Conservation (phyloP, 1,140 invertebrate species). For the Zaprionus tsacasi region DNA sequence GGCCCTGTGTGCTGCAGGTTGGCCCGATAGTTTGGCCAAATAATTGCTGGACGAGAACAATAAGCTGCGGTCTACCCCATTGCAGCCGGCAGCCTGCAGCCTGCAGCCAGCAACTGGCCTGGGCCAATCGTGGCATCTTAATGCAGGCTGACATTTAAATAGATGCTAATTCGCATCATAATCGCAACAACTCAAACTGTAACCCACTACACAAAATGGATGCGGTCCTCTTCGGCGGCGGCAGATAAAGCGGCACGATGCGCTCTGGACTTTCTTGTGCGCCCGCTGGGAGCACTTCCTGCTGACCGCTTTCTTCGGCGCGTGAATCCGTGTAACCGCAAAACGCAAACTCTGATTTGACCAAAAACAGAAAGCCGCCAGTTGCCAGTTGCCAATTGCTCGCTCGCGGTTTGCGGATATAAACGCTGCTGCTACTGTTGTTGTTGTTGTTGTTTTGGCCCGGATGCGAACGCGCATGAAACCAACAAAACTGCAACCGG, state of each 20-base stretch:
- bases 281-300: slow-evolving; percentile 56
- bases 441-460: slow-evolving; percentile 48
- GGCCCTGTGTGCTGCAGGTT: slow-evolving; percentile 36
- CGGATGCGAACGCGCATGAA: slow-evolving; percentile 57
- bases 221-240: neutral
- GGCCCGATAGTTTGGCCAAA: slow-evolving; percentile 55
- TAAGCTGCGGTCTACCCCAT: slow-evolving; percentile 35
- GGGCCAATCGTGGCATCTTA: slow-evolving; percentile 77
- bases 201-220: slow-evolving; percentile 63
- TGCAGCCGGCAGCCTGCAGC: neutral
- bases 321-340: slow-evolving; percentile 81
- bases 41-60: slow-evolving; percentile 73
- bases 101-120: neutral
- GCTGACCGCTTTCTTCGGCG: slow-evolving; percentile 77
- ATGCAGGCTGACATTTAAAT: slow-evolving; percentile 75
- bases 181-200: slow-evolving; percentile 42
- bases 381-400: slow-evolving; percentile 54
- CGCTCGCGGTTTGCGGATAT: slow-evolving; percentile 59
- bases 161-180: slow-evolving; percentile 80
- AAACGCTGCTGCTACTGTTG: slow-evolving; percentile 57
- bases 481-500: slow-evolving; percentile 57
- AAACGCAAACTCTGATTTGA: slow-evolving; percentile 80
- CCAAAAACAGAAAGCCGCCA: slow-evolving; percentile 69
- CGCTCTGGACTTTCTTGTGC: slow-evolving; percentile 32
- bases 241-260: slow-evolving; percentile 38